Conservation (phyloP, 2,888 invertebrate genomes). For the Cheilosia variabilis region DNA sequence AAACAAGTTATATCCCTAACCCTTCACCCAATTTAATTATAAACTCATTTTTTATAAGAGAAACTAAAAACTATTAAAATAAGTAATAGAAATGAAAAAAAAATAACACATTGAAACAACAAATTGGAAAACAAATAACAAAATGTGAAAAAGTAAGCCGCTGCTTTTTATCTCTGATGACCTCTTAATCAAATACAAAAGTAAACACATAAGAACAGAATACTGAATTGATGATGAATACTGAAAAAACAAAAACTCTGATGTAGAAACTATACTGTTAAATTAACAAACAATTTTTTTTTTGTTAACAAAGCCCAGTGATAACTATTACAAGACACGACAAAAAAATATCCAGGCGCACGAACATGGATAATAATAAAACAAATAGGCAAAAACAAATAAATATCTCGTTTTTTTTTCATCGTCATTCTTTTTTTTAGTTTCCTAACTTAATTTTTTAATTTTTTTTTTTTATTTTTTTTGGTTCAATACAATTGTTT, state of each 20-base stretch:
- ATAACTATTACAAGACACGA: conserved; percentile 61
- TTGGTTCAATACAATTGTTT: conserved; percentile 60
- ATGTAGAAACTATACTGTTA: conserved; percentile 56
- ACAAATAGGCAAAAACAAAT: conserved; percentile 55
- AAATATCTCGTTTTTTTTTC: conserved; percentile 55
- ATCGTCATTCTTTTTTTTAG: conserved; percentile 51
- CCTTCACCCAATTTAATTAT: conserved; percentile 44
- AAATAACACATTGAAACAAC: conserved; percentile 10
- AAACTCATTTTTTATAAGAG: conserved; percentile 35
- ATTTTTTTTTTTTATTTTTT: conserved; percentile 11
- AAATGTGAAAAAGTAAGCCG: conserved; percentile 53
- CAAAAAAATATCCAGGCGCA: conserved; percentile 40
- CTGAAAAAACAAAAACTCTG: conserved; percentile 23
- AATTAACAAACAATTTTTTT: conserved; percentile 35
- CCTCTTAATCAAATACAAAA: conserved; percentile 55
- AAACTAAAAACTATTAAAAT: conserved; percentile 28
- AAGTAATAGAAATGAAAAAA: conserved; percentile 39
- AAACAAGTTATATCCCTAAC: conserved; percentile 29
- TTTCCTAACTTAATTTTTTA: conserved; percentile 43
- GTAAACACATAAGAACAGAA: conserved; percentile 10
- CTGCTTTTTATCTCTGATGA: conserved; percentile 68
- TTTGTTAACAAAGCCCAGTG: conserved; percentile 63
- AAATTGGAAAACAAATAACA: conserved; percentile 10
- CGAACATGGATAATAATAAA: conserved; percentile 63
- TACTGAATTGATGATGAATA: conserved; percentile 48